These are phyloP conservation scores for Agelastica alni DNA, from an alignment of 2,888 invertebrate genomes.

Conservation along the genomic window DNA sequence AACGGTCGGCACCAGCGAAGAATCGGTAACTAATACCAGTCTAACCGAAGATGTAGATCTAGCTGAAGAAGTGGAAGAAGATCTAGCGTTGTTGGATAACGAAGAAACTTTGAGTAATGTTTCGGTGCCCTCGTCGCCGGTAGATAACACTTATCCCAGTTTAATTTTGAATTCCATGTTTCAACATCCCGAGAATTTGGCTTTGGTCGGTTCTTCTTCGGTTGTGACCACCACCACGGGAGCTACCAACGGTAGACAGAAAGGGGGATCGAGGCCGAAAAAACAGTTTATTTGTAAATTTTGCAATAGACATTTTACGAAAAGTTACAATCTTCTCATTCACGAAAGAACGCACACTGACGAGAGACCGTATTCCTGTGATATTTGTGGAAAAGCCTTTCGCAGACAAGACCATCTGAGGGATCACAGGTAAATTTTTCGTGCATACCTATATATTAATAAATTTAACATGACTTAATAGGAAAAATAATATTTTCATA, in stretches of 20 bases:
- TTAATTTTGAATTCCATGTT: slow-evolving; percentile 72
- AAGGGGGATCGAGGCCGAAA: slow-evolving; percentile 65
- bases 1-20: slow-evolving; percentile 43
- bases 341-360: slow-evolving; percentile 98
- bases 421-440: slow-evolving; percentile 80
- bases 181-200: slow-evolving; percentile 62
- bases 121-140: slow-evolving; percentile 62
- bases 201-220: slow-evolving; percentile 57
- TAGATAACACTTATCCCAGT: slow-evolving; percentile 73
- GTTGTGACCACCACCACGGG: slow-evolving; percentile 54
- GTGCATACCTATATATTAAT: no score
- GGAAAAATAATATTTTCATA: no score
- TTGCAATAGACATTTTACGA: slow-evolving; percentile 96
- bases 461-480: no score
- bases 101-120: slow-evolving; percentile 66
- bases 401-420: slow-evolving; percentile 93
- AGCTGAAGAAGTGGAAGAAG: slow-evolving; percentile 75
- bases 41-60: slow-evolving; percentile 67
- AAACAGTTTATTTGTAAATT: slow-evolving; percentile 97
- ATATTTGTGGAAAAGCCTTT: slow-evolving; percentile 97
- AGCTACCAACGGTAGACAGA: slow-evolving; percentile 49
- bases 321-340: slow-evolving; percentile 95
- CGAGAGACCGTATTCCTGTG: slow-evolving; percentile 96
- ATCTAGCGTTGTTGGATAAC: slow-evolving; percentile 73
- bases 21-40: slow-evolving; percentile 48